Evolutionary conservation across 2,113 vertebrate species (phyloP).

Genomic region (Rhabdornis inornatus): DNA sequence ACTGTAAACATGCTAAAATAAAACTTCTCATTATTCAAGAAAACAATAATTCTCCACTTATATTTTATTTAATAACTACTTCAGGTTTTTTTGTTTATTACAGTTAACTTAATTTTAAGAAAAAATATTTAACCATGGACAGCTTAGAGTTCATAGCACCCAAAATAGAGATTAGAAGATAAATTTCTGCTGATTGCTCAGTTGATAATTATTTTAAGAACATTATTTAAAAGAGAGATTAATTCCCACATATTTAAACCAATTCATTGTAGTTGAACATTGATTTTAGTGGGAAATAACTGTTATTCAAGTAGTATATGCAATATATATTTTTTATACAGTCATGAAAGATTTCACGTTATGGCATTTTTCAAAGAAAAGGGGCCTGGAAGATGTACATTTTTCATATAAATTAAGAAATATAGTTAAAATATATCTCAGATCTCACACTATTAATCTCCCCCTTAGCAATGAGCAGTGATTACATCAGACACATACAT

Average conservation of each 20-base stretch:
- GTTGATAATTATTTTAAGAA: neutral
- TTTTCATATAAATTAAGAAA: neutral
- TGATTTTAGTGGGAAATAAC: neutral
- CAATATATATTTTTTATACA: neutral
- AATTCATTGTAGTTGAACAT: neutral
- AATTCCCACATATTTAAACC: neutral
- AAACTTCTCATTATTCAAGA: neutral
- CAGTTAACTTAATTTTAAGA: neutral
- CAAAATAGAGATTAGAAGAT: neutral
- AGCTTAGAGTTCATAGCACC: neutral
- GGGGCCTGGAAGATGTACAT: neutral
- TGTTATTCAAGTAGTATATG: neutral
- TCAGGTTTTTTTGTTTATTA: neutral
- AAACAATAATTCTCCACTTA: neutral
- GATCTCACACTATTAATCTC: neutral
- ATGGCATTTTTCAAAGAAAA: neutral
- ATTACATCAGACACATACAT: neutral
- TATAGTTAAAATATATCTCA: neutral
- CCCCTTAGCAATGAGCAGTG: neutral
- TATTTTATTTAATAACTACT: neutral
- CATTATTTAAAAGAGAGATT: neutral
- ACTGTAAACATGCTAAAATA: neutral
- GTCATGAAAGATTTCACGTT: neutral
- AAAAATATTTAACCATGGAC: neutral
- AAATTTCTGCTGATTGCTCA: neutral